Conservation (phyloP, 2,888 invertebrate genomes). For the Parelbella ahira region DNA sequence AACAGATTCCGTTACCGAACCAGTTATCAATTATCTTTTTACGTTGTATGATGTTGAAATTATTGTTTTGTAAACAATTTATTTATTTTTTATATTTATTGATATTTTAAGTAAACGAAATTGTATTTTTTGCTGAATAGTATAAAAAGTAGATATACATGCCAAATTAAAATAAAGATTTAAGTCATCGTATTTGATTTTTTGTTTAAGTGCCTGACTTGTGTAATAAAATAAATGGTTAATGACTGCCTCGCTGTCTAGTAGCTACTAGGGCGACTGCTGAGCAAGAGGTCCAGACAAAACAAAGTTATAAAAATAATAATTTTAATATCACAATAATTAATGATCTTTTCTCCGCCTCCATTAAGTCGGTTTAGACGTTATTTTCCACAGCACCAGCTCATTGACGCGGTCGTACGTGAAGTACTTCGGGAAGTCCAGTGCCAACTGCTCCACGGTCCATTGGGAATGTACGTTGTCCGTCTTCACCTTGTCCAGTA, state of each 20-base stretch:
- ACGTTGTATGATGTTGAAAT: too few relatives aligned
- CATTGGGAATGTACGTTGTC: constrained; percentile 70
- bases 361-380: constrained; percentile 43
- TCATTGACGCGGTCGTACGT: constrained; percentile 89
- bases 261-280: too few relatives aligned
- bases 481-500: constrained; percentile 74
- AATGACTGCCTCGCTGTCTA: too few relatives aligned
- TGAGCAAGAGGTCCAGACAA: too few relatives aligned
- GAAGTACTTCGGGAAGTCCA: constrained; percentile 90
- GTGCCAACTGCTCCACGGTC: constrained; percentile 81
- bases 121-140: constrained; percentile 13
- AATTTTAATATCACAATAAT: constrained; percentile 44
- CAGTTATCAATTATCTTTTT: too few relatives aligned
- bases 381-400: constrained; percentile 87
- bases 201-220: too few relatives aligned
- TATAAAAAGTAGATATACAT: constrained; percentile 20
- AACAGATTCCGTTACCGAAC: too few relatives aligned
- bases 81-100: constrained; percentile 21
- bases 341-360: neutral
- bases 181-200: constrained; percentile 9
- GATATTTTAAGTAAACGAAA: constrained; percentile 18
- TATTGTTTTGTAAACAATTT: constrained; percentile 18
- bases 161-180: constrained; percentile 16
- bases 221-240: too few relatives aligned
- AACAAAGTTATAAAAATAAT: neutral